Percentiles rank a stretch among this genome's conserved stretches.
phyloP scores from a whole-genome alignment of 2,113 vertebrate species.

The Daphoenositta chrysoptera region DNA sequence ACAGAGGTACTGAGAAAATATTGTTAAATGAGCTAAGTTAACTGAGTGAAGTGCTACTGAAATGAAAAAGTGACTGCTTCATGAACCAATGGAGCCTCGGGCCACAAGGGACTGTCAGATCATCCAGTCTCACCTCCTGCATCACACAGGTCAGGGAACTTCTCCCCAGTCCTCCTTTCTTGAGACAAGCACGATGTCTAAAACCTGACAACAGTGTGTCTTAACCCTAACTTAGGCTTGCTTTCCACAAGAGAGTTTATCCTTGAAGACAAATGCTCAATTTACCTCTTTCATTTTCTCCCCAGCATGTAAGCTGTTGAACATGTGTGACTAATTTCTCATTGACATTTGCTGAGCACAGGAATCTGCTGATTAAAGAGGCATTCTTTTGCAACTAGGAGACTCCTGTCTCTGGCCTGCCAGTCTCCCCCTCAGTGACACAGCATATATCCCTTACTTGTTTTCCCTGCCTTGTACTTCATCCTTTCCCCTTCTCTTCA shows the following conservation, averaged over 20 bases:
- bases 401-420: background rate
- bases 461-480: background rate
- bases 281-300: background rate
- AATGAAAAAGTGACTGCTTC: constrained; percentile 62
- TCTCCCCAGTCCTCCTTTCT: background rate
- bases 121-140: background rate
- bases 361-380: background rate
- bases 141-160: background rate
- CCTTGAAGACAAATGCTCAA: background rate
- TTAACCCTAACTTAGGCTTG: background rate
- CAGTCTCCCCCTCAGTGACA: background rate
- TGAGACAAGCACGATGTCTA: background rate
- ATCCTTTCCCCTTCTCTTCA: background rate
- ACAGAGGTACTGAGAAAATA: background rate
- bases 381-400: background rate
- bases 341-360: background rate
- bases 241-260: background rate
- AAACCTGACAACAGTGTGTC: background rate
- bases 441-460: background rate
- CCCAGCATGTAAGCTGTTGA: background rate
- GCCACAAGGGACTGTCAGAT: background rate
- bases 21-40: constrained; percentile 65
- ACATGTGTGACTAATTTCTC: background rate
- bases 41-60: constrained; percentile 13
- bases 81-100: background rate